Evolutionary conservation across 2,888 invertebrate genomes (phyloP), one percentile per base, ranked within the genome.

Genomic region (Tetranychus truncatus): DNA sequence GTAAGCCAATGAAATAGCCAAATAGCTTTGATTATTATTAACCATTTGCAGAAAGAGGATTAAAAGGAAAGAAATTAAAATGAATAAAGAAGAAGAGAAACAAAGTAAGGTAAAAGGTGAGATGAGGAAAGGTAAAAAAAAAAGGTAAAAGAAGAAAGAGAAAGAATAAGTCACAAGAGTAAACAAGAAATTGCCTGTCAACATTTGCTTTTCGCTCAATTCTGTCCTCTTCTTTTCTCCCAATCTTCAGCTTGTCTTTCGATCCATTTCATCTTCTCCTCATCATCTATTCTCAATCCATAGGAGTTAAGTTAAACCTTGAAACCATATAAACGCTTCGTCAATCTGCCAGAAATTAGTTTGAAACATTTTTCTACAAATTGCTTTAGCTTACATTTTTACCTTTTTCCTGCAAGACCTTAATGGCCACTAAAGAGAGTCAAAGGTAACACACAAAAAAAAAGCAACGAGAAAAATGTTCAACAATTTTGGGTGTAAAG

Each of bases 181-280:
- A 24, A 67, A 21, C 20, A 67, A 67, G 67, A 69, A 69, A 69
- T 20, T 67, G 18, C 9, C 7, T 67, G 20, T 67, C 45, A n/a
- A n/a, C 44, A 11, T 45, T 11, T 21, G 8, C 44, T 44, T 72
- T n/a, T 67, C 67, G 9, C 67, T 18, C n/a, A 8, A n/a, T 67
- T n/a, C n/a, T 21, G 8, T n/a, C n/a, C 72, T 72, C 72, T 72
- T 69, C 69, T 69, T 24, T 69, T 11, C 34, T 24, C 20, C 21
- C 20, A 69, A 69, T 69, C 21, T 69, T 67, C 67, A 21, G 9
- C 67, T 21, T 66, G 15, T 66, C 66, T 66, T 18, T 66, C 66
- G 66, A 15, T 71, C 24, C 24, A 20, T 34, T 24, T 72, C 72
- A 21, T 24, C 24, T 24, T 45, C 72, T 72, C 72, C 9, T 24